Base-by-base conservation (phyloP, 2,888 invertebrate species). In the Adineta ricciae region DNA sequence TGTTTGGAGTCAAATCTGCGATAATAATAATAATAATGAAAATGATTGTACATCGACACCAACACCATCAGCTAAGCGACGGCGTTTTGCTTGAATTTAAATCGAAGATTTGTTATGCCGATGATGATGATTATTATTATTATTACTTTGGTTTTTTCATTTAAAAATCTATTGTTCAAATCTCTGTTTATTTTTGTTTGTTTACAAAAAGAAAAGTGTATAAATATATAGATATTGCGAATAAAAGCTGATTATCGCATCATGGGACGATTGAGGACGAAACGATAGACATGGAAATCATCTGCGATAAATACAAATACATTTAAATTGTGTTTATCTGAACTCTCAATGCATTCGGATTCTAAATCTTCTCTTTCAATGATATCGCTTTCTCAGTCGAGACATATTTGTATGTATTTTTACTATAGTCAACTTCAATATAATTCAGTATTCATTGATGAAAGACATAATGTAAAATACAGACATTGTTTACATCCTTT, bases 21-120 rank as follows among this genome's bases (percentile, higher is more conserved):
- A 64, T 64, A 56, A 56, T 56, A 56, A 56, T 56, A 56, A 56
- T 56, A 56, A n/a, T 56, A 64, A 64, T 32, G 64, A 64, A 64
- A 36, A 64, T 64, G 64, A 64, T 64, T 36, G 7, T 64, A 32
- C 64, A 19, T 64, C 64, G 7, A 36, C 64, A 64, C 14, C 64
- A 64, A 19, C 64, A 27, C 0, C n/a, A n/a, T n/a, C 64, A 64
- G 32, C 7, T 32, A 64, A 64, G 19, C 64, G 64, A 64, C 64
- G 64, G 32, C 64, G 64, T 36, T 64, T 64, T 64, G 32, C 32
- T 64, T 64, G 7, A 64, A 32, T 19, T 46, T 46, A 46, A 46
- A 5, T 8, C 11, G 46, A 46, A 46, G 46, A 46, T 5, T 46
- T 46, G 46, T 46, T 46, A 46, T n/a, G n/a, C n/a, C n/a, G n/a